A percentile compares a stretch with the other conserved stretches of the same genome.
Evolutionary conservation across 1,140 invertebrate species (phyloP).

Genomic region (Brachystomella parvula): DNA sequence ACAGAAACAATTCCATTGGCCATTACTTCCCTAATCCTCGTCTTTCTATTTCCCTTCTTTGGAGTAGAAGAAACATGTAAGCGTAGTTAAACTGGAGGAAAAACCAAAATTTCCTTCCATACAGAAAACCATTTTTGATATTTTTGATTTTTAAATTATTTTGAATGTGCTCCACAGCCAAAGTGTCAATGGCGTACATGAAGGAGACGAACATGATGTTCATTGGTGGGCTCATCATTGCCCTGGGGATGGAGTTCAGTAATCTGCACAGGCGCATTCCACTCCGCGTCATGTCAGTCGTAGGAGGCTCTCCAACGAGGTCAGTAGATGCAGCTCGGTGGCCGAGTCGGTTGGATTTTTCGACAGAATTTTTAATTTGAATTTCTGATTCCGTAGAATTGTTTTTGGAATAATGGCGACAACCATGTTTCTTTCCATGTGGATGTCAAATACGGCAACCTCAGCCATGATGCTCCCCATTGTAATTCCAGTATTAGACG

Average conservation of each 20-base stretch:
- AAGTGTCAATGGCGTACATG: slow-evolving; percentile 19
- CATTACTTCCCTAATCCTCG: slow-evolving; percentile 71
- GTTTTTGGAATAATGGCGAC: slow-evolving; percentile 46
- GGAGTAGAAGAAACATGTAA: slow-evolving; percentile 57
- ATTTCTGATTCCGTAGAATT: slow-evolving; percentile 36
- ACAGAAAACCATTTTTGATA: neutral
- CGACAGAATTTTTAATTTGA: neutral
- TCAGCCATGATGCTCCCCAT: slow-evolving; percentile 45
- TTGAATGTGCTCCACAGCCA: neutral
- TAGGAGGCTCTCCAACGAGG: slow-evolving; percentile 43
- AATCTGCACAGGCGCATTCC: slow-evolving; percentile 46
- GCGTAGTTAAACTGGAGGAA: neutral
- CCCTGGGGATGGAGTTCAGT: slow-evolving; percentile 45
- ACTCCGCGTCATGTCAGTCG: slow-evolving; percentile 41
- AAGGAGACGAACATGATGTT: slow-evolving; percentile 50
- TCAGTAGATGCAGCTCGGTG: too few relatives aligned
- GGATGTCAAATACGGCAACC: slow-evolving; percentile 46
- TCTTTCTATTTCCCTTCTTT: slow-evolving; percentile 70
- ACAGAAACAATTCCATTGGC: slow-evolving; percentile 70
- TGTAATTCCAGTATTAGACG: slow-evolving; percentile 38
- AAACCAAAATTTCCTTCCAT: neutral
- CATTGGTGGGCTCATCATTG: slow-evolving; percentile 49
- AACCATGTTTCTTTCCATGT: slow-evolving; percentile 47
- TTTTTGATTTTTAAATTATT: neutral
- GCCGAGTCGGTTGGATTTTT: neutral